Conservation (phyloP, 2,797 vertebrate species). For the Cossypha heuglini region DNA sequence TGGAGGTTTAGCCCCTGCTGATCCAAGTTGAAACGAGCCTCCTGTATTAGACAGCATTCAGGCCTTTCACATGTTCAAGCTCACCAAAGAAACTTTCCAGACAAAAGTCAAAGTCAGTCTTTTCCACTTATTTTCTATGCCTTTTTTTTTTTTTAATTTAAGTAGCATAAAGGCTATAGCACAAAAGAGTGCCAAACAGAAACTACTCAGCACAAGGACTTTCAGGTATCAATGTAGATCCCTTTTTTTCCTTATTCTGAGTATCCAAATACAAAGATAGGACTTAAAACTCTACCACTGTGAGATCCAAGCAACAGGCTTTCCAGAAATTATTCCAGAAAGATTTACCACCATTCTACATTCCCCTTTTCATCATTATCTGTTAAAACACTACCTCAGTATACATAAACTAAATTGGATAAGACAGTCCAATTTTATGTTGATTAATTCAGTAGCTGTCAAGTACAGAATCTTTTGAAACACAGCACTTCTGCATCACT, state of each 20-base stretch:
- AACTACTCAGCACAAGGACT: not conserved
- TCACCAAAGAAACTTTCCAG: not conserved
- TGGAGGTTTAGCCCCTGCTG: not conserved
- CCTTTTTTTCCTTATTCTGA: fast-evolving
- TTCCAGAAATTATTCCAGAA: not conserved
- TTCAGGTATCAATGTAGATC: not conserved
- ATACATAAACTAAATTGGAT: not conserved
- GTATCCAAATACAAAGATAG: not conserved
- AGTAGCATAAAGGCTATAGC: not conserved
- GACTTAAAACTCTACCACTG: not conserved
- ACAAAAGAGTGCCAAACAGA: not conserved
- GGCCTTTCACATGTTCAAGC: not conserved
- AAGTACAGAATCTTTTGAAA: not conserved
- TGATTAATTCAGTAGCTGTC: not conserved
- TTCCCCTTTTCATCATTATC: not conserved
- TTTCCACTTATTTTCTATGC: not conserved
- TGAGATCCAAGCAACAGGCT: not conserved
- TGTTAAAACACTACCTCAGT: not conserved
- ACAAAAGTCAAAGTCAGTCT: not conserved
- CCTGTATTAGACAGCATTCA: not conserved
- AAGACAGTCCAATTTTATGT: not conserved
- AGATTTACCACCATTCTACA: not conserved
- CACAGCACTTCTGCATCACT: not conserved
- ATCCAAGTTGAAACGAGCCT: not conserved
- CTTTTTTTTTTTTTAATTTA: not conserved